These are phyloP conservation scores for Grantiella picta DNA, from an alignment of 2,113 vertebrate species.

Conservation along the genomic window DNA sequence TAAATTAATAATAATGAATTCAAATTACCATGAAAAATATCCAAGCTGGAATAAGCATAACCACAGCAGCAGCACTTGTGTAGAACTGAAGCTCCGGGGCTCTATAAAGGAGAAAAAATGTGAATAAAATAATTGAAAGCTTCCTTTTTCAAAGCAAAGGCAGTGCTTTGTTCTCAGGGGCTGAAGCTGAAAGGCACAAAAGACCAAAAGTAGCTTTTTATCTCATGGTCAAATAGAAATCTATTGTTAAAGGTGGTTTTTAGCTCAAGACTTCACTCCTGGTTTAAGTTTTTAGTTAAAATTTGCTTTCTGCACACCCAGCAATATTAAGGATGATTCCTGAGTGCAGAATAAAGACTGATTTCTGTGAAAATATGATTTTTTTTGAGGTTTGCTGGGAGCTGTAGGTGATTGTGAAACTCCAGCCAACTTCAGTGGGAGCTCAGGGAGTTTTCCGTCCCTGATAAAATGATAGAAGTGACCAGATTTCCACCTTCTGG, in stretches of 20 bases:
- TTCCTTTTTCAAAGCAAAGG: background rate
- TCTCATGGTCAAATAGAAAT: background rate
- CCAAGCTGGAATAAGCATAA: slow-evolving; percentile 95
- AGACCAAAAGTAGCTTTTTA: background rate
- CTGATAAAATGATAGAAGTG: background rate
- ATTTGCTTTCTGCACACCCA: background rate
- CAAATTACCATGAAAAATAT: slow-evolving; percentile 86
- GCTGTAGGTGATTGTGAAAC: background rate
- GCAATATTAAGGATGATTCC: background rate
- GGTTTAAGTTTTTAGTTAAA: background rate
- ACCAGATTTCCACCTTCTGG: background rate
- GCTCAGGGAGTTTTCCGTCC: background rate
- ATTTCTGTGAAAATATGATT: background rate
- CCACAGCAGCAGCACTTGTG: slow-evolving; percentile 88
- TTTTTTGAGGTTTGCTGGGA: background rate
- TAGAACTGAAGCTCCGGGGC: slow-evolving; percentile 95
- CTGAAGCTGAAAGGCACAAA: background rate
- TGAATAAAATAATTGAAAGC: accelerated
- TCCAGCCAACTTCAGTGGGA: background rate
- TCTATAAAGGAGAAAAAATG: slow-evolving; percentile 49
- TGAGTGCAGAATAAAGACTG: background rate
- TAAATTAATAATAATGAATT: background rate
- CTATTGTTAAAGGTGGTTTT: background rate
- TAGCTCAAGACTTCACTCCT: background rate
- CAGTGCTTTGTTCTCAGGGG: background rate